These are phyloP conservation scores for Geophilus truncorum DNA, from an alignment of 2,888 invertebrate genomes.

Conservation along the genomic window DNA sequence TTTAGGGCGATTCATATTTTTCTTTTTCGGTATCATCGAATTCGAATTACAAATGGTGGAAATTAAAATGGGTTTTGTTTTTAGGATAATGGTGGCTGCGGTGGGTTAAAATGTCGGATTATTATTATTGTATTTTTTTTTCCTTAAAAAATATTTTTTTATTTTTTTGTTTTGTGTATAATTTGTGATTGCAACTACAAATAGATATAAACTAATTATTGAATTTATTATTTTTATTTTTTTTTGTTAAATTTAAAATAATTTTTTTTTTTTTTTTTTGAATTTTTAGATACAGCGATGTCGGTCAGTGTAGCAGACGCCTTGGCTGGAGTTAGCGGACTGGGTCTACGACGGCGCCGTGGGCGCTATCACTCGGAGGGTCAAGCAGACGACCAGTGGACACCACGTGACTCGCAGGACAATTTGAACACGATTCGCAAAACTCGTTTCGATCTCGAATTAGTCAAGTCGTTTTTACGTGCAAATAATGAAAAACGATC, in stretches of 20 bases:
- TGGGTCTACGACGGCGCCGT: slow-evolving; percentile 25
- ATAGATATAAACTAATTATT: no score
- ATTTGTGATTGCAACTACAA: no score
- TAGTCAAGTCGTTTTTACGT: slow-evolving; percentile 32
- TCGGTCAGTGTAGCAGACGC: background rate
- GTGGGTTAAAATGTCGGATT: slow-evolving; percentile 7
- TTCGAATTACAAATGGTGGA: background rate
- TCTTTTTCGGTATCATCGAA: no score
- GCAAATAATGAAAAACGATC: slow-evolving; percentile 29
- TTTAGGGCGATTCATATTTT: no score
- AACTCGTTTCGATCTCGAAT: slow-evolving; percentile 32
- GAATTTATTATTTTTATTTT: background rate
- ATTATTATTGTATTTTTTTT: no score
- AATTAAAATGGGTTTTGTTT: background rate
- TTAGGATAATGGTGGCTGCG: slow-evolving; percentile 3
- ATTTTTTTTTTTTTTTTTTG: background rate
- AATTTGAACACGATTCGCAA: slow-evolving; percentile 32
- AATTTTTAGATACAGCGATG: background rate
- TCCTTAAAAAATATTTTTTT: background rate
- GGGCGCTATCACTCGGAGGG: slow-evolving; percentile 32
- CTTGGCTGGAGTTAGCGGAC: background rate
- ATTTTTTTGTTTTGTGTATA: no score
- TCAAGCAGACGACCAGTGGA: slow-evolving; percentile 30
- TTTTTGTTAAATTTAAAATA: background rate
- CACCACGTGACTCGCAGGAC: slow-evolving; percentile 31